Percentiles rank a stretch among this genome's conserved stretches.
Evolutionary conservation across 2,797 vertebrate species (phyloP).

Genomic region (Antennarius maculatus): DNA sequence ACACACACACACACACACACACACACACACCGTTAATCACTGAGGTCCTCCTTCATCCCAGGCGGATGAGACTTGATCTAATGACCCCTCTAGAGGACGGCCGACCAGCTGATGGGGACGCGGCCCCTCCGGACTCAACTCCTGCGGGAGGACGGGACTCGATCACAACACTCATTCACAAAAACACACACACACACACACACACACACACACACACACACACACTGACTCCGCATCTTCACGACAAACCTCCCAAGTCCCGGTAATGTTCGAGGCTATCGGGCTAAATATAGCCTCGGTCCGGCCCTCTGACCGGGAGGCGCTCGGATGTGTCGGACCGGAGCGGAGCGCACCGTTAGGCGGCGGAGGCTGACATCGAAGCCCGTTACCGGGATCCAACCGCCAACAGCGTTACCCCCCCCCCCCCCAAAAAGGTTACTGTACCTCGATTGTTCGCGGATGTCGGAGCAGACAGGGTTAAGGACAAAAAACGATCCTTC

Average conservation of each 20-base stretch:
- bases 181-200: constrained; percentile 14
- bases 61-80: no score
- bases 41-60: no score
- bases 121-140: no score
- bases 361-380: not conserved
- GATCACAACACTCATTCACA: constrained; percentile 53
- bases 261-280: not conserved
- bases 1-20: constrained; percentile 14
- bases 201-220: constrained; percentile 22
- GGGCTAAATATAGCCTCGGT: constrained; percentile 10
- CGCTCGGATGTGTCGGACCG: no score
- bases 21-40: no score
- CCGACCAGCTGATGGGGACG: constrained; percentile 3
- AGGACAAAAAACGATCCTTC: constrained; percentile 76
- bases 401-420: not conserved
- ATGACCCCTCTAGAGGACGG: no score
- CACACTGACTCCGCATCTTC: constrained; percentile 13
- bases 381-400: not conserved
- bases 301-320: constrained; percentile 4
- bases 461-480: constrained; percentile 80
- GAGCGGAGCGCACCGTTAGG: not conserved
- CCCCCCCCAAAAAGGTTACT: constrained; percentile 63
- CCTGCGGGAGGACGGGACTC: no score
- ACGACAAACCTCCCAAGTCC: constrained; percentile 28
- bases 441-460: constrained; percentile 81